These are phyloP conservation scores for Seriola rivoliana DNA, from an alignment of 2,113 vertebrate genomes.

Conservation along the genomic window DNA sequence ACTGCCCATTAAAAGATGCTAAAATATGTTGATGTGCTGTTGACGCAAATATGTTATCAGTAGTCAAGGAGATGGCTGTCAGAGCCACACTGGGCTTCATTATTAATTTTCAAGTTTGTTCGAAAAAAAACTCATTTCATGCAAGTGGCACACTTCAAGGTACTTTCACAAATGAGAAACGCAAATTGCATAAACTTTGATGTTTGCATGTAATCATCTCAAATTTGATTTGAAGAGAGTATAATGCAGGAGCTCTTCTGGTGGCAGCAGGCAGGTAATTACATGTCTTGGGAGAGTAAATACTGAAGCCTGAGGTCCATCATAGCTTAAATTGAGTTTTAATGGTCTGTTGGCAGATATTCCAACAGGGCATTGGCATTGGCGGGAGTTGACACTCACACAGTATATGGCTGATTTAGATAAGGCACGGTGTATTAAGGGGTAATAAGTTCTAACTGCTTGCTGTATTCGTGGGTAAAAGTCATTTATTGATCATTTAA, in stretches of 20 bases:
- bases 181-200: neutral
- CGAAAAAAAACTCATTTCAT: neutral
- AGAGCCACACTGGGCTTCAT: neutral
- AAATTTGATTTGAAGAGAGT: neutral
- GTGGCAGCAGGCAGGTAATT: neutral
- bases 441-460: too few species aligned
- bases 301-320: neutral
- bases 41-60: constrained; percentile 9
- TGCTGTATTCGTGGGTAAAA: too few species aligned
- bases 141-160: neutral
- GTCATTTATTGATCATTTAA: too few species aligned
- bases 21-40: constrained; percentile 6
- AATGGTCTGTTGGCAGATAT: neutral
- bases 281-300: neutral
- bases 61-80: neutral
- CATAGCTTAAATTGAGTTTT: neutral
- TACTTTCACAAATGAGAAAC: constrained; percentile 1
- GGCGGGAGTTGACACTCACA: too few species aligned
- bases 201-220: neutral
- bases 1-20: neutral
- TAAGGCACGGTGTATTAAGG: too few species aligned
- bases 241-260: neutral
- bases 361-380: neutral
- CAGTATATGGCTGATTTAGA: too few species aligned
- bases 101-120: neutral